Percentiles rank a stretch among this genome's conserved stretches.
These are phyloP conservation scores for Adelognathus sp. DNA, from an alignment of 2,888 invertebrate genomes.

Conservation along the genomic window DNA sequence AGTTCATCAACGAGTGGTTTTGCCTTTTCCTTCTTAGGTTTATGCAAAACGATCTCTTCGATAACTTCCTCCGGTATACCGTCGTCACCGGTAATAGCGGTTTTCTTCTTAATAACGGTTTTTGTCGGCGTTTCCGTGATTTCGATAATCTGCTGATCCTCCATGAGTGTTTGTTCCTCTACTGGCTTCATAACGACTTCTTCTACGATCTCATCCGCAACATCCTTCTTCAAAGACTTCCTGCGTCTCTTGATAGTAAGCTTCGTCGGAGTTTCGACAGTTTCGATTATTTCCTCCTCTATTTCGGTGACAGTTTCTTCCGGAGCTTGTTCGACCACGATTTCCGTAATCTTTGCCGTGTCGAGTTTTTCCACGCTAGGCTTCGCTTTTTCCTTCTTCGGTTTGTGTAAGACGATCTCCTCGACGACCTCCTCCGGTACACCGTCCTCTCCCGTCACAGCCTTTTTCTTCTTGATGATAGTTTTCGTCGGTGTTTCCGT, in stretches of 20 bases:
- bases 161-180: slow-evolving; percentile 71
- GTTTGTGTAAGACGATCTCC: slow-evolving; percentile 65
- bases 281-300: slow-evolving; percentile 60
- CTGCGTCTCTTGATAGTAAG: slow-evolving; percentile 53
- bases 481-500: slow-evolving; percentile 69
- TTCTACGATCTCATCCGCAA: slow-evolving; percentile 61
- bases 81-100: slow-evolving; percentile 64
- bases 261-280: slow-evolving; percentile 53
- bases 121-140: slow-evolving; percentile 67
- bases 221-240: slow-evolving; percentile 59
- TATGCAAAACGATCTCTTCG: slow-evolving; percentile 67
- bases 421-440: slow-evolving; percentile 66
- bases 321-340: slow-evolving; percentile 60
- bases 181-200: slow-evolving; percentile 65
- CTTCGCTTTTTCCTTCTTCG: slow-evolving; percentile 62
- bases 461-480: slow-evolving; percentile 63
- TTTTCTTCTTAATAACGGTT: slow-evolving; percentile 65
- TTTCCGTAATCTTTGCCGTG: slow-evolving; percentile 64
- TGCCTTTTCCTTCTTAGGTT: slow-evolving; percentile 62
- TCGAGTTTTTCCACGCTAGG: slow-evolving; percentile 76
- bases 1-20: slow-evolving; percentile 74
- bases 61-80: slow-evolving; percentile 68
- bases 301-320: slow-evolving; percentile 66
- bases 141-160: slow-evolving; percentile 72
- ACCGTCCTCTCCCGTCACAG: slow-evolving; percentile 61